These are phyloP conservation scores for Hirtodrosophila cameraria DNA, from an alignment of 2,888 invertebrate species.

Conservation along the genomic window DNA sequence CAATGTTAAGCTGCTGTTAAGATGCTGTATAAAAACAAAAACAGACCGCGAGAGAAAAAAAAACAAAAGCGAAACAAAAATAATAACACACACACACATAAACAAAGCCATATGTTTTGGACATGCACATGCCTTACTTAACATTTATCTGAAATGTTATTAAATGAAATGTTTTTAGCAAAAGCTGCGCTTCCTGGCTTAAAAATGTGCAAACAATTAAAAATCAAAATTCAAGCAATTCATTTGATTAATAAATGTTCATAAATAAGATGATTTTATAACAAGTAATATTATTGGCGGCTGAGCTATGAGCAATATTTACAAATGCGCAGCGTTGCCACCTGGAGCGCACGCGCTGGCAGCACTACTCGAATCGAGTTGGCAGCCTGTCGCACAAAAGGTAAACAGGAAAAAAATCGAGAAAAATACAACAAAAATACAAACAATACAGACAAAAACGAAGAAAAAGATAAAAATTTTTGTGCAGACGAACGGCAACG, in stretches of 20 bases:
- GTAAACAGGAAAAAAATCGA: constrained; percentile 76
- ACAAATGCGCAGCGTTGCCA: constrained; percentile 43
- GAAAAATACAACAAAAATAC: constrained; percentile 79
- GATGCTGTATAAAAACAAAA: too few relatives aligned
- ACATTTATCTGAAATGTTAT: constrained; percentile 3
- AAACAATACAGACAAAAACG: constrained; percentile 77
- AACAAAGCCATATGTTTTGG: constrained; percentile 15
- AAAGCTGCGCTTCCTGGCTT: too few relatives aligned
- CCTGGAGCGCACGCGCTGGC: constrained; percentile 34
- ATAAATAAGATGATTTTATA: too few relatives aligned
- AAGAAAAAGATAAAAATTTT: constrained; percentile 50
- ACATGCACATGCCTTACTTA: neutral
- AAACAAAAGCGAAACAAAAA: too few relatives aligned
- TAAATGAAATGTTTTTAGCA: neutral
- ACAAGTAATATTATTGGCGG: neutral
- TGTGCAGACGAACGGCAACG: constrained; percentile 29
- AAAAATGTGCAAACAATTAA: too few relatives aligned
- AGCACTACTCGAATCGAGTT: constrained; percentile 21
- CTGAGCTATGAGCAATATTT: constrained; percentile 4
- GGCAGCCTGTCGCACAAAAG: constrained; percentile 58
- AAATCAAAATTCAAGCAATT: too few relatives aligned
- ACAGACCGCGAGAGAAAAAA: too few relatives aligned
- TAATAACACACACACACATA: constrained; percentile 3
- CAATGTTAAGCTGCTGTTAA: too few relatives aligned
- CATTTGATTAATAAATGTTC: too few relatives aligned